A percentile compares a stretch with the other conserved stretches of the same genome.
Evolutionary conservation across 1,140 invertebrate genomes (phyloP).

Genomic region (Hyphantria cunea): DNA sequence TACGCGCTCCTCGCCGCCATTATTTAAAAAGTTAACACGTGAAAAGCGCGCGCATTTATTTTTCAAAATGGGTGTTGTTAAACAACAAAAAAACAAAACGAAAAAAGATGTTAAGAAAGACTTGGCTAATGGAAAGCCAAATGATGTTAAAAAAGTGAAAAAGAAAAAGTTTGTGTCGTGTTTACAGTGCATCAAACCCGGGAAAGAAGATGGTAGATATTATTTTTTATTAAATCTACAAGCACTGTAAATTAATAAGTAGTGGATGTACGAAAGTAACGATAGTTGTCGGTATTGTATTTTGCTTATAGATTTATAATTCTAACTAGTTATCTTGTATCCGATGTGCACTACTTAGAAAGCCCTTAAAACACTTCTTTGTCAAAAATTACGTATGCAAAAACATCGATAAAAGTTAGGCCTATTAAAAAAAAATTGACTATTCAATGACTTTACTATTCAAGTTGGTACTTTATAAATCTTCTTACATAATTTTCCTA

Average conservation of each 20-base stretch:
- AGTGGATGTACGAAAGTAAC: background rate
- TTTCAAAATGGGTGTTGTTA: slow-evolving; percentile 74
- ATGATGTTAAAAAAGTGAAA: slow-evolving; percentile 72
- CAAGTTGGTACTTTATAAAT: too few relatives aligned
- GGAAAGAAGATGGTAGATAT: slow-evolving; percentile 64
- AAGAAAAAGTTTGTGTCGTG: slow-evolving; percentile 78
- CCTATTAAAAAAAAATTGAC: too few relatives aligned
- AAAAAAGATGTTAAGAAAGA: slow-evolving; percentile 57
- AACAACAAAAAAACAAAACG: slow-evolving; percentile 65
- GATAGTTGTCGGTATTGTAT: background rate
- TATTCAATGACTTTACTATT: too few relatives aligned
- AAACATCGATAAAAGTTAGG: too few relatives aligned
- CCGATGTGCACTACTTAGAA: background rate
- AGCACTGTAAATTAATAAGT: background rate
- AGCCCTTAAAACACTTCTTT: too few relatives aligned
- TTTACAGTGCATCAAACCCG: slow-evolving; percentile 76
- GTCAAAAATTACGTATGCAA: too few relatives aligned
- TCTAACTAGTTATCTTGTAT: background rate
- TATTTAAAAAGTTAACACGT: slow-evolving; percentile 44
- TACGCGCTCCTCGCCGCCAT: slow-evolving; percentile 48
- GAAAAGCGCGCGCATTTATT: slow-evolving; percentile 43
- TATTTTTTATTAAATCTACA: slow-evolving; percentile 5
- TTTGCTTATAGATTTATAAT: background rate
- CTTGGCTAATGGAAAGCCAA: slow-evolving; percentile 58
- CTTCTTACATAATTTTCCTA: too few relatives aligned